phyloP scores from a whole-genome alignment of 2,113 vertebrate genomes.

The Corythornis madagascariensis region DNA sequence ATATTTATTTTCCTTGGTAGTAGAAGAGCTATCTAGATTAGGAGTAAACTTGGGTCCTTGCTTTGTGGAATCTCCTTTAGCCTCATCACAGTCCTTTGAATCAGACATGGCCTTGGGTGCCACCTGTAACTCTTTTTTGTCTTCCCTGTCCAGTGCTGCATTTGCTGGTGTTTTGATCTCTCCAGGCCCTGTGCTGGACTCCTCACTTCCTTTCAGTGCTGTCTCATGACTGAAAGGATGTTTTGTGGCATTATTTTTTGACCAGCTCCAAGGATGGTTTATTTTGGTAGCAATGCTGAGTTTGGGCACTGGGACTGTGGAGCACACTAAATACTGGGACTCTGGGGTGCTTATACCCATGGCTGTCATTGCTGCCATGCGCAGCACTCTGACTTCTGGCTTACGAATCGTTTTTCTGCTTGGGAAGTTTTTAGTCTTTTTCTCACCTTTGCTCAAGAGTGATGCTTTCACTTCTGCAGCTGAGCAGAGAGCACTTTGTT shows the following conservation, averaged over 20 bases:
- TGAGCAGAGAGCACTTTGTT: slow-evolving; percentile 72
- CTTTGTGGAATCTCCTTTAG: neutral
- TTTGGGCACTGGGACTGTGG: slow-evolving; percentile 37
- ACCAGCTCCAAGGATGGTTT: slow-evolving; percentile 69
- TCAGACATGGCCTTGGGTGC: neutral
- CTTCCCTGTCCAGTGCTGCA: neutral
- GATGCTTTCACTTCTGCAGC: slow-evolving; percentile 51
- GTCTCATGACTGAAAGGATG: neutral
- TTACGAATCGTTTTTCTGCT: slow-evolving; percentile 54
- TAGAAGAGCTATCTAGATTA: neutral
- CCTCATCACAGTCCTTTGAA: neutral
- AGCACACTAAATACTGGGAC: slow-evolving; percentile 64
- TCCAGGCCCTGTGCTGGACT: neutral
- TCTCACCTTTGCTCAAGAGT: neutral
- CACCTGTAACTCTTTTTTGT: neutral
- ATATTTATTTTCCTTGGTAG: neutral
- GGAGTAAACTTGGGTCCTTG: neutral
- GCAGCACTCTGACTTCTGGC: slow-evolving; percentile 53
- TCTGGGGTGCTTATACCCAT: slow-evolving; percentile 37
- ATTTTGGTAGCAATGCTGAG: slow-evolving; percentile 69
- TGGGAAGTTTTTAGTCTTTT: neutral
- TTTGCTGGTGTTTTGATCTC: neutral
- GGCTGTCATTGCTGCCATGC: slow-evolving; percentile 37
- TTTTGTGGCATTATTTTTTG: neutral
- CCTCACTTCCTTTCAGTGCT: neutral